A percentile compares a stretch with the other conserved stretches of the same genome.
Conservation (phyloP, 2,888 invertebrate genomes). For the Machimus atricapillus region DNA sequence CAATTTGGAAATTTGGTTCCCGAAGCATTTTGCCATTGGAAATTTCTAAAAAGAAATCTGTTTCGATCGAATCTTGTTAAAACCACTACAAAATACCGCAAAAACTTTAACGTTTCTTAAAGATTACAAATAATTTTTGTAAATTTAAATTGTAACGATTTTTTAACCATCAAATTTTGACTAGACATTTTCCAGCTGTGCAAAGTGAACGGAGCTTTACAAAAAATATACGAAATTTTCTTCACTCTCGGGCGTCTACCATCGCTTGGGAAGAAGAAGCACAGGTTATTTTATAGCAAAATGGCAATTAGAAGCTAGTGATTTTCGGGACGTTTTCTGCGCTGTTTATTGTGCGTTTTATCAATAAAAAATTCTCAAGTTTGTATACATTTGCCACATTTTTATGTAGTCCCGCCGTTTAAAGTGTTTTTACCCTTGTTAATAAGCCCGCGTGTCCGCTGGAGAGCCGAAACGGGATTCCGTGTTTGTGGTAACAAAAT, state of each 20-base stretch:
- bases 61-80: no score
- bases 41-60: no score
- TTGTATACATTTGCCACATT: constrained; percentile 1
- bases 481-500: not conserved
- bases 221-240: not conserved
- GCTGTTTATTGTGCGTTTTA: constrained; percentile 22
- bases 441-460: not conserved
- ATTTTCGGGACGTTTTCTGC: constrained; percentile 33
- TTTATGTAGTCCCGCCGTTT: not conserved
- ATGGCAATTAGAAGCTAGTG: constrained; percentile 13
- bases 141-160: not conserved
- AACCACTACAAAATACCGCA: no score
- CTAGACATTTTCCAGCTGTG: not conserved
- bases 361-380: constrained; percentile 24
- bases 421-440: not conserved
- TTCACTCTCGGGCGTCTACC: not conserved
- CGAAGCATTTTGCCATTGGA: no score
- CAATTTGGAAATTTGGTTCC: no score
- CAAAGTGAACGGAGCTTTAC: not conserved
- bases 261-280: constrained; percentile 2
- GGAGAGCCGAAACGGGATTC: not conserved
- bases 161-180: not conserved
- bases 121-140: not conserved
- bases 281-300: constrained; percentile 21
- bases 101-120: not conserved